Conservation (phyloP, 2,888 invertebrate genomes). For the Saturnia japonica region DNA sequence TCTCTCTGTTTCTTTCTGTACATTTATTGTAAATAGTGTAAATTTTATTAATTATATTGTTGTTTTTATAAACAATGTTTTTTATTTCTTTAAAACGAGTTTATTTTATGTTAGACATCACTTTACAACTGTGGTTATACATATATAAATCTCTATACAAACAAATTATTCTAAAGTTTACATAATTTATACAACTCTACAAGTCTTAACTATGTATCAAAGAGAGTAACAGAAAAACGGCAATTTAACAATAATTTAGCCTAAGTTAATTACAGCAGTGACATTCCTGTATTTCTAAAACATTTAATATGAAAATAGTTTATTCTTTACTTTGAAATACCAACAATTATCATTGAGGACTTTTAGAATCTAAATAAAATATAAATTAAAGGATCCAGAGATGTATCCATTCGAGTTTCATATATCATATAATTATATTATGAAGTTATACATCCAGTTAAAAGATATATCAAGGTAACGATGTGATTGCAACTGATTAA, state of each 20-base stretch:
- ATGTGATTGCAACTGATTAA: neutral
- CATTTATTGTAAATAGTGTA: slow-evolving; percentile 71
- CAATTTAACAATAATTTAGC: neutral
- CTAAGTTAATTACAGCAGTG: neutral
- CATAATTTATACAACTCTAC: neutral
- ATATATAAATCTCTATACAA: slow-evolving; percentile 77
- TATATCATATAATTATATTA: neutral
- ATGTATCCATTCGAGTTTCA: neutral
- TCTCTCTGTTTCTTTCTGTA: slow-evolving; percentile 67
- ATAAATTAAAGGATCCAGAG: neutral
- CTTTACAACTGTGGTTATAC: slow-evolving; percentile 61
- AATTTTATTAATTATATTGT: slow-evolving; percentile 66
- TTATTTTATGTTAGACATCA: slow-evolving; percentile 71
- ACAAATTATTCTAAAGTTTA: slow-evolving; percentile 22
- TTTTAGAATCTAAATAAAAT: neutral
- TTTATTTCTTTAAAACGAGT: slow-evolving; percentile 47
- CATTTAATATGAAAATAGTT: neutral
- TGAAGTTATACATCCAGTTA: neutral
- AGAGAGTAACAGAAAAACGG: neutral
- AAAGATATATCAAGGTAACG: neutral
- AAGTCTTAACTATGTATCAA: neutral
- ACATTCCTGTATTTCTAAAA: neutral
- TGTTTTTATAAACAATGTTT: slow-evolving; percentile 64
- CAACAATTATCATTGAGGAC: neutral
- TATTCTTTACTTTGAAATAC: neutral